A percentile compares a stretch with the other conserved stretches of the same genome.
Evolutionary conservation across 2,113 vertebrate species (phyloP).

Genomic region (Agelaius tricolor): DNA sequence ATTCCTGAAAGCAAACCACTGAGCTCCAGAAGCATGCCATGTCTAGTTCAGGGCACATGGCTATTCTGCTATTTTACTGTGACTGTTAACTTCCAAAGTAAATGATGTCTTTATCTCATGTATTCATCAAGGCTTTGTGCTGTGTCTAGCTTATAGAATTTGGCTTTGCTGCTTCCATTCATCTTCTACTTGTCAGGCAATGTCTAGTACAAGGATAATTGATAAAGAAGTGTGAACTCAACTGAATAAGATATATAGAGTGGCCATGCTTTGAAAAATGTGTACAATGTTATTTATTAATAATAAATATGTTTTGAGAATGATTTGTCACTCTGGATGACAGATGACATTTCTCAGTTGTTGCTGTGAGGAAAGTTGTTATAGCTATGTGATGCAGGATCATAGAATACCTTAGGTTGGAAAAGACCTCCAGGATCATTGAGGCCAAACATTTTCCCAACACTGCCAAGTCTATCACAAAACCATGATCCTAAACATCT

Average conservation of each 20-base stretch:
- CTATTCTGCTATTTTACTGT: neutral
- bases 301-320: constrained; percentile 34
- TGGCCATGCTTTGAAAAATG: constrained; percentile 40
- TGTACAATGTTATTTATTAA: neutral
- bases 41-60: neutral
- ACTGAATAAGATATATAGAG: constrained; percentile 37
- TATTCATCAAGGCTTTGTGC: constrained; percentile 5
- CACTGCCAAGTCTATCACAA: neutral
- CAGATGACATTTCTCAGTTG: neutral
- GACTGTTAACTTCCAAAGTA: neutral
- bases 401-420: neutral
- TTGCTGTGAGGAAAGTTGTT: neutral
- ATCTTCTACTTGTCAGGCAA: constrained; percentile 15
- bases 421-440: neutral
- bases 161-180: constrained; percentile 13
- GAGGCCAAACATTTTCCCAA: neutral
- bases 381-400: neutral
- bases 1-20: neutral
- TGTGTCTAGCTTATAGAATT: constrained; percentile 13
- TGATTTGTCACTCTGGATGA: constrained; percentile 19
- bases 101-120: neutral
- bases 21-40: neutral
- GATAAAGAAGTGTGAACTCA: constrained; percentile 40
- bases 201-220: constrained; percentile 24
- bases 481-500: neutral